phyloP scores from a whole-genome alignment of 2,888 invertebrate genomes.

The Eristalis arbustorum region DNA sequence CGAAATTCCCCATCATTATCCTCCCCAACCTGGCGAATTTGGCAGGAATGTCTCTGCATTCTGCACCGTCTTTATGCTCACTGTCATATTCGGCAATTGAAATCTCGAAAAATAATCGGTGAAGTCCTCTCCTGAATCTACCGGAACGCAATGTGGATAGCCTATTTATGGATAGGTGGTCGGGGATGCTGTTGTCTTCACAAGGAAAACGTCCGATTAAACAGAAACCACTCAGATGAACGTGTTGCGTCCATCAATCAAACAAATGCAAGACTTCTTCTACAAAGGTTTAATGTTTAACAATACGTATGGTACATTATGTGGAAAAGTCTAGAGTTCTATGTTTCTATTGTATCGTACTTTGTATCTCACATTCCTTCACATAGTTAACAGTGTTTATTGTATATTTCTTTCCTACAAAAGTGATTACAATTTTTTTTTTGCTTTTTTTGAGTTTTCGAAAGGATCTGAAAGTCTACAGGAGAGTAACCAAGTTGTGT shows the following conservation, averaged over 20 bases:
- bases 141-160: no score
- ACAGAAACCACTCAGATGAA: no score
- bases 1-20: no score
- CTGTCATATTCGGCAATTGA: no score
- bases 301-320: slow-evolving; percentile 29
- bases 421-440: slow-evolving; percentile 3
- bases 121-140: no score
- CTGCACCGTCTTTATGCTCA: no score
- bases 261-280: background rate
- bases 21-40: no score
- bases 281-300: slow-evolving; percentile 60
- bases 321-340: slow-evolving; percentile 58
- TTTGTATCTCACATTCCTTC: slow-evolving; percentile 4
- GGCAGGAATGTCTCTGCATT: no score
- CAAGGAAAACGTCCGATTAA: no score
- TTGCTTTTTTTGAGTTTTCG: background rate
- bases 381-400: slow-evolving; percentile 37
- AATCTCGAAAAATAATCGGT: no score
- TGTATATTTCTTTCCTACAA: slow-evolving; percentile 24
- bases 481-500: background rate
- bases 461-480: background rate
- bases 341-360: background rate
- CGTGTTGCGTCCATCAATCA: background rate
- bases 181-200: no score
- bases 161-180: no score